These are phyloP conservation scores for Heliothis virescens DNA, from an alignment of 1,140 invertebrate species.

Conservation along the genomic window DNA sequence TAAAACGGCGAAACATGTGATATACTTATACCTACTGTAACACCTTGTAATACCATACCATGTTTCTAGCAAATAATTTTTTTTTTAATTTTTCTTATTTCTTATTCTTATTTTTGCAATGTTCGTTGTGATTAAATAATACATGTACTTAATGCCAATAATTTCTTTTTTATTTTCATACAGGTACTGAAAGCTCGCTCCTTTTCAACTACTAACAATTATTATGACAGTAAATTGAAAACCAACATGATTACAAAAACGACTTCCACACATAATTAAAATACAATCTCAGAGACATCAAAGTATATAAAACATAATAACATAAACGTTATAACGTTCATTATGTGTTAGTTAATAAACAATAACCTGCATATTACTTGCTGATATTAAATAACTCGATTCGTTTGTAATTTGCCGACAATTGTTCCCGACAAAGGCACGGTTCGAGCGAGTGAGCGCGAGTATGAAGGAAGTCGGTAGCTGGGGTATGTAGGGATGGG, in stretches of 20 bases:
- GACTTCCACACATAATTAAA: background rate
- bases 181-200: too few species aligned
- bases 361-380: conserved; percentile 77
- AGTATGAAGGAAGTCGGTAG: conserved; percentile 85
- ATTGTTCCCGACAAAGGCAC: conserved; percentile 85
- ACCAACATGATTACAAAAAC: background rate
- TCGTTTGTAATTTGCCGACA: conserved; percentile 86
- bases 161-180: too few species aligned
- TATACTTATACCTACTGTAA: too few species aligned
- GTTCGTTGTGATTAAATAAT: too few species aligned
- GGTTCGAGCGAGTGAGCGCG: conserved; percentile 83
- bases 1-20: too few species aligned
- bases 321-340: conserved; percentile 36
- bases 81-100: too few species aligned
- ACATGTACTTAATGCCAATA: too few species aligned
- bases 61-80: too few species aligned
- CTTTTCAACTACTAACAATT: too few species aligned
- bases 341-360: conserved; percentile 68
- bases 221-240: background rate
- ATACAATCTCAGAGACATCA: conserved; percentile 8
- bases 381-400: conserved; percentile 86
- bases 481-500: conserved; percentile 72
- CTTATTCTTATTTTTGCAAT: too few species aligned
- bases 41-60: too few species aligned
- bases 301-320: conserved; percentile 44